These are phyloP conservation scores for Vireo griseus DNA, from an alignment of 2,797 vertebrate species.

Conservation along the genomic window DNA sequence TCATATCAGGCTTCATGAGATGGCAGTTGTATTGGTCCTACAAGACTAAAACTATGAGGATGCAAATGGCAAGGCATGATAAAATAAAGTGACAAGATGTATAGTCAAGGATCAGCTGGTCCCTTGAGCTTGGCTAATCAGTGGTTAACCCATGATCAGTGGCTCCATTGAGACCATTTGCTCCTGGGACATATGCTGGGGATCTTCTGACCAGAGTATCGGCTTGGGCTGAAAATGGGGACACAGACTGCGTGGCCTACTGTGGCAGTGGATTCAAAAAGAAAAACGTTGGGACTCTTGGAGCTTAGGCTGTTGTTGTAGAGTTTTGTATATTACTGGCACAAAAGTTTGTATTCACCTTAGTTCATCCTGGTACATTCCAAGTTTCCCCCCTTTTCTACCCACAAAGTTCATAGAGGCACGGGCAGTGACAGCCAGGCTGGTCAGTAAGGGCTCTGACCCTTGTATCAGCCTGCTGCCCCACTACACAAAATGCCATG, in stretches of 20 bases:
- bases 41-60: not conserved
- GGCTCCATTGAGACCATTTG: not conserved
- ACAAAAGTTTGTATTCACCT: no score
- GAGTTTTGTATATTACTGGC: no score
- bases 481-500: accelerated
- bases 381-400: no score
- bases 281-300: no score
- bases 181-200: accelerated
- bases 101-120: not conserved
- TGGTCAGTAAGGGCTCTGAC: no score
- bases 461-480: no score
- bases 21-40: not conserved
- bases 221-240: not conserved
- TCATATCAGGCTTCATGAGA: not conserved
- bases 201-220: not conserved
- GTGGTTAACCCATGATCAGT: not conserved
- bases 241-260: accelerated
- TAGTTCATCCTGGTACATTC: no score
- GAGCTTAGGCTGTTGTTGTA: no score
- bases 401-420: no score
- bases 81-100: not conserved
- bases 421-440: no score
- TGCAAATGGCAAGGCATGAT: not conserved
- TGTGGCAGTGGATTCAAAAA: not conserved
- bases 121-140: not conserved